Conservation (phyloP, 2,113 vertebrate species). For the Danio rerio region GRCz12tu NC_133181.1:19127001-19127500, state of each 20-base stretch:
- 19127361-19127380: constrained; percentile 18
- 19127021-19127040: background rate
- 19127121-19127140: constrained; percentile 1
- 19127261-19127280: constrained; percentile 66
- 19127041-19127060: background rate
- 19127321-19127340: constrained; percentile 58
- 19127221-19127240: background rate
- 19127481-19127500: background rate
- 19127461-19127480: background rate
- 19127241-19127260: constrained; percentile 58
- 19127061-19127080: background rate
- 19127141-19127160: background rate
- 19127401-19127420: constrained; percentile 72
- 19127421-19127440: constrained; percentile 73
- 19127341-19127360: constrained; percentile 26
- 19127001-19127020: background rate
- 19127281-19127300: constrained; percentile 59
- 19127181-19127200: too few relatives aligned
- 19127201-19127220: too few relatives aligned
- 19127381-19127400: constrained; percentile 37
- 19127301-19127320: constrained; percentile 56
- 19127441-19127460: constrained; percentile 85
- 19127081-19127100: background rate
- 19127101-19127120: background rate
- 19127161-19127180: background rate